Conservation (phyloP, 92 coral and sea anemone species). For the Plumapathes pennacea region DNA sequence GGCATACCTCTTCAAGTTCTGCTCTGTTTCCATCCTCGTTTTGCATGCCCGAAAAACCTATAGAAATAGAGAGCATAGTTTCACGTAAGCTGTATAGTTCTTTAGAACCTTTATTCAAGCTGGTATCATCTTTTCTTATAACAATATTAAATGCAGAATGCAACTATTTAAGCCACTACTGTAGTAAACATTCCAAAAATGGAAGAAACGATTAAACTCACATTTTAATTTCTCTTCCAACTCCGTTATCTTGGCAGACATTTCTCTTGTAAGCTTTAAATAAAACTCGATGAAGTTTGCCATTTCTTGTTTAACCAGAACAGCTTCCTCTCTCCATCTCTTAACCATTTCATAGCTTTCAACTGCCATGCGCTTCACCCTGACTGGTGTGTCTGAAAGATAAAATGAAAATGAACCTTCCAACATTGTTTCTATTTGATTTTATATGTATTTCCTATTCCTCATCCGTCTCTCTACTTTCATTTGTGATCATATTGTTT, state of each 20-base stretch:
- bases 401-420: neutral
- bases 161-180: no score
- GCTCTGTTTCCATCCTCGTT: no score
- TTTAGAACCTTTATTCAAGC: no score
- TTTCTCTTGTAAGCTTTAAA: neutral
- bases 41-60: no score
- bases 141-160: no score
- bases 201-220: no score
- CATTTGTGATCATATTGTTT: neutral
- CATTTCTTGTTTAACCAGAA: slow-evolving; percentile 38
- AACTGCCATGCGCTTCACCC: slow-evolving; percentile 22
- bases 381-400: slow-evolving; percentile 31
- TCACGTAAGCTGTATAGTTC: no score
- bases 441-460: neutral
- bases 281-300: slow-evolving; percentile 19
- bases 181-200: no score
- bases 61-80: no score
- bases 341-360: slow-evolving; percentile 22
- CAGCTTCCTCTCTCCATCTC: slow-evolving; percentile 45
- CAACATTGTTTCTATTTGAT: neutral
- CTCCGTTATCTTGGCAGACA: slow-evolving; percentile 1
- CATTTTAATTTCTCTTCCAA: neutral
- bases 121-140: no score
- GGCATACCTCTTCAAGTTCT: no score
- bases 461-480: neutral